Evolutionary conservation across 2,888 invertebrate genomes (phyloP), one percentile per base, ranked within the genome.

Genomic region (Rugalucina vietnamica): DNA sequence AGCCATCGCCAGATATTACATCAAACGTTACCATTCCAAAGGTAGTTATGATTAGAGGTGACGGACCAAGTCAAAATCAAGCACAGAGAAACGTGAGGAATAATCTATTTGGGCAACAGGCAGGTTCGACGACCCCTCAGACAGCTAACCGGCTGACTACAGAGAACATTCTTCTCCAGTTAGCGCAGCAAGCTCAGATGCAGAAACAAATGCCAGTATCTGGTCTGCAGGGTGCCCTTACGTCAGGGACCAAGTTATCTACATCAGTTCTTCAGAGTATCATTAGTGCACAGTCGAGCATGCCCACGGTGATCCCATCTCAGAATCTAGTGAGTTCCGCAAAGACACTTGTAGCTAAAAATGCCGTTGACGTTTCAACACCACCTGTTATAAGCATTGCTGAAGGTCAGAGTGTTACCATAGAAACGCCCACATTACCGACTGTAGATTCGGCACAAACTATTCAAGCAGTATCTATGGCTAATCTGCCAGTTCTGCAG

Each of bases 151-250:
- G 18, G 21, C 18, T 65, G 3, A 65, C 18, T 10, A 65, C 65
- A 34, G 65, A 65, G 65, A 65, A 34, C 34, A 65, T 65, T 1
- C 34, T 65, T 10, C 65, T 65, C 4, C 65, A 65, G 65, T n/a
- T 65, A 14, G 65, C 65, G 21, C 65, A 65, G 21, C 21, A 21
- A 34, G 65, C 65, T 2, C 65, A 65, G 34, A 32, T 65, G 32
- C 65, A 65, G 34, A 65, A 65, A 34, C 65, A 32, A 65, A 65
- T 65, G 65, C 65, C 65, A 2, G n/a, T n/a, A n/a, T n/a, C n/a
- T n/a, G n/a, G n/a, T n/a, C n/a, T n/a, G n/a, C n/a, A n/a, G n/a
- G n/a, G n/a, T n/a, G n/a, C n/a, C n/a, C n/a, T n/a, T n/a, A n/a
- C n/a, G n/a, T n/a, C n/a, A n/a, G n/a, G n/a, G n/a, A n/a, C n/a